These are phyloP conservation scores for Altica lythri DNA, from an alignment of 2,888 invertebrate species.

Conservation along the genomic window DNA sequence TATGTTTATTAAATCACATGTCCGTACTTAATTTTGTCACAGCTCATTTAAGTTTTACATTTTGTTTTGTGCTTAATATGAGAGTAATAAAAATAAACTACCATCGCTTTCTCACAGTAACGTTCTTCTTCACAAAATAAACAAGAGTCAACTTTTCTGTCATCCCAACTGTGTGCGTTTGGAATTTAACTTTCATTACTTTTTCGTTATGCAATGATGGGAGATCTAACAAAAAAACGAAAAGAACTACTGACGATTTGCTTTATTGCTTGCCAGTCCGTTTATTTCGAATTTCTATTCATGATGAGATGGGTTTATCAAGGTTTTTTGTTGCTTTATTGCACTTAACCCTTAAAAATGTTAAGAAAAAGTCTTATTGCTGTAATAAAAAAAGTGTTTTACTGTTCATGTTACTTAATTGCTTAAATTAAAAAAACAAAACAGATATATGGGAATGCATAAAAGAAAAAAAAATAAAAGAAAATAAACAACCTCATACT, in stretches of 20 bases:
- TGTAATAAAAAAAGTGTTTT: no score
- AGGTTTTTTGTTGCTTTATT: background rate
- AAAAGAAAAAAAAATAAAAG: no score
- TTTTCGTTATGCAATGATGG: slow-evolving; percentile 17
- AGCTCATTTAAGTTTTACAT: background rate
- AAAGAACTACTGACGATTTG: slow-evolving; percentile 21
- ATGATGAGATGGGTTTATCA: slow-evolving; percentile 16
- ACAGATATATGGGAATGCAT: no score
- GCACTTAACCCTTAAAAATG: no score
- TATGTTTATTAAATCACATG: no score
- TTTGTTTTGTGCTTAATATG: slow-evolving; percentile 10
- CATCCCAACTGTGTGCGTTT: slow-evolving; percentile 7
- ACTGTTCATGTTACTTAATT: no score
- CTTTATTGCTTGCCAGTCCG: slow-evolving; percentile 25
- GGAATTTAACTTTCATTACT: slow-evolving; percentile 26
- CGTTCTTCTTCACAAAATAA: background rate
- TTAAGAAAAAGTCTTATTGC: no score
- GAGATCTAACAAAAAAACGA: slow-evolving; percentile 15
- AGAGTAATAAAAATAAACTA: slow-evolving; percentile 17
- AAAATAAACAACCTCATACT: no score
- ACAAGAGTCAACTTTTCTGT: slow-evolving; percentile 10
- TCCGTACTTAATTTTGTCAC: background rate
- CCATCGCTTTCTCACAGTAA: background rate
- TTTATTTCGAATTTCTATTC: slow-evolving; percentile 21
- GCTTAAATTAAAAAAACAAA: no score